phyloP scores from a whole-genome alignment of 2,113 vertebrate species.

The Oryzias javanicus region DNA sequence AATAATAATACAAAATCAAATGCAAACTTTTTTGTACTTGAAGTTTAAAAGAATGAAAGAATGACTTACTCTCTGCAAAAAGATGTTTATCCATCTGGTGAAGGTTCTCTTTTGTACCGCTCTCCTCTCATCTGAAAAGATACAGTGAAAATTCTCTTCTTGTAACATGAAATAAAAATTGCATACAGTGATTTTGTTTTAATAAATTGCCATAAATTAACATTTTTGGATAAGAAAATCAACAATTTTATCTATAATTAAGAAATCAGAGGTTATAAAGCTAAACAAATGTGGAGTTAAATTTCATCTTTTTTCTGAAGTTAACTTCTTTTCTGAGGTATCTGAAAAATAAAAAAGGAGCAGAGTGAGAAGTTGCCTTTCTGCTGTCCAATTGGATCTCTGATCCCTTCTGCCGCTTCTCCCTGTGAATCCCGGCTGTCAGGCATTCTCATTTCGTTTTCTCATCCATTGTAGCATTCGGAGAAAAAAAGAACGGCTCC shows the following conservation, averaged over 20 bases:
- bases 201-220: too few species aligned
- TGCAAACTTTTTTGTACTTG: neutral
- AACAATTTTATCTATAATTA: neutral
- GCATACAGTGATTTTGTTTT: too few species aligned
- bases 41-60: neutral
- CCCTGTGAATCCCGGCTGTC: constrained; percentile 2
- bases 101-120: constrained; percentile 53
- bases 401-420: constrained; percentile 8
- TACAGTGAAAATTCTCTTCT: constrained; percentile 5
- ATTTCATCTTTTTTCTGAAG: too few species aligned
- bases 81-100: constrained; percentile 67
- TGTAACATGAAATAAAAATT: neutral
- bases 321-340: accelerated
- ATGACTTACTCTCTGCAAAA: constrained; percentile 58
- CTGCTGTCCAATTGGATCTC: neutral
- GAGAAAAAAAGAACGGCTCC: neutral
- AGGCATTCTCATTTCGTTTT: constrained; percentile 38
- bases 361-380: constrained; percentile 34
- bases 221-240: neutral
- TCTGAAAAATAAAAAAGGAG: neutral
- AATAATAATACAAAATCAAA: neutral
- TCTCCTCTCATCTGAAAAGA: constrained; percentile 36
- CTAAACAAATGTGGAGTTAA: neutral
- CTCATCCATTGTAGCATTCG: constrained; percentile 1
- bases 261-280: constrained; percentile 1